Conservation (phyloP, 2,888 invertebrate genomes). For the Achlya flavicornis region DNA sequence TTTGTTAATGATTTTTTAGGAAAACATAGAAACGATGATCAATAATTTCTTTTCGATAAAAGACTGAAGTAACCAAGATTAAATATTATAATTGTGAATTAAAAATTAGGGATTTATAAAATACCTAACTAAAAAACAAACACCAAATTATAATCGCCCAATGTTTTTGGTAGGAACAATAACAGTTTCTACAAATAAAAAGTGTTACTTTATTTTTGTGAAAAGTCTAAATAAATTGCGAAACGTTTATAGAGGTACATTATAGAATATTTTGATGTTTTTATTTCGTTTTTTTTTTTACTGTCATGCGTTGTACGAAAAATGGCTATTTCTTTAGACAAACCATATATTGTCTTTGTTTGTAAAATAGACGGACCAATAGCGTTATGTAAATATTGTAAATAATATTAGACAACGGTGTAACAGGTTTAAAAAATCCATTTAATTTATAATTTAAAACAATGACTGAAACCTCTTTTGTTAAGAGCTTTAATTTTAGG, state of each 20-base stretch:
- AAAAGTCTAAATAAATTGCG: not conserved
- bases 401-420: slow-evolving; percentile 68
- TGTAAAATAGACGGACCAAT: slow-evolving; percentile 80
- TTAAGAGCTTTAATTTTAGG: slow-evolving; percentile 15
- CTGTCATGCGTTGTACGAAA: not conserved
- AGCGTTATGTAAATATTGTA: slow-evolving; percentile 79
- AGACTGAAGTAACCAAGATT: slow-evolving; percentile 39
- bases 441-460: slow-evolving; percentile 44
- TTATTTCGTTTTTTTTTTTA: slow-evolving; percentile 11
- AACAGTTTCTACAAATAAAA: slow-evolving; percentile 33
- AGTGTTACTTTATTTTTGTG: slow-evolving; percentile 11
- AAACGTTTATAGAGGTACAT: not conserved
- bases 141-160: slow-evolving; percentile 53
- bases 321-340: slow-evolving; percentile 19
- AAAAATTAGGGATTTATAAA: slow-evolving; percentile 37
- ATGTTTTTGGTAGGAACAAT: slow-evolving; percentile 54
- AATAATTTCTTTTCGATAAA: slow-evolving; percentile 27
- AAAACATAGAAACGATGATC: no score
- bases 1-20: no score
- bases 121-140: slow-evolving; percentile 31
- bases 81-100: slow-evolving; percentile 34
- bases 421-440: slow-evolving; percentile 67
- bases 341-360: slow-evolving; percentile 40
- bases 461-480: slow-evolving; percentile 49
- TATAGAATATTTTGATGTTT: not conserved